Percentiles rank a stretch among this genome's conserved stretches.
Evolutionary conservation across 2,888 invertebrate species (phyloP).

Genomic region (Cartodere bifasciata): DNA sequence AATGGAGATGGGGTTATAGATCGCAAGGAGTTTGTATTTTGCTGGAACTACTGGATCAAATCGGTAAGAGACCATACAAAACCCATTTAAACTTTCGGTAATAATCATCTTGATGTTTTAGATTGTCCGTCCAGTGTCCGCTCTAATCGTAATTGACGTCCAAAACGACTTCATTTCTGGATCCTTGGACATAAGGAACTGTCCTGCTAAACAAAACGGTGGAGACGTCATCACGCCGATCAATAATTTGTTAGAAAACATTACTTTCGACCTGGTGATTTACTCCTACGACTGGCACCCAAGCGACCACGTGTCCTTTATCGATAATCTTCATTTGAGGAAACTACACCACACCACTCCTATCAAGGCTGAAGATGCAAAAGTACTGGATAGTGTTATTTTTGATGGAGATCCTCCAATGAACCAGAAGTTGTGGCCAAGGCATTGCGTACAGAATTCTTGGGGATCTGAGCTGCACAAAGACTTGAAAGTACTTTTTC

Average conservation of each 20-base stretch:
- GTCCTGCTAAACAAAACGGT: conserved; percentile 81
- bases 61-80: too few relatives aligned
- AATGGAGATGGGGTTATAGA: conserved; percentile 65
- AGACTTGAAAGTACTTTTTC: conserved; percentile 55
- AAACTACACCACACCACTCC: conserved; percentile 58
- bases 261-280: conserved; percentile 74
- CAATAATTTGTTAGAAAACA: conserved; percentile 65
- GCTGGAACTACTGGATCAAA: conserved; percentile 85
- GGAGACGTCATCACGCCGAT: conserved; percentile 82
- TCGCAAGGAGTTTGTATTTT: conserved; percentile 66
- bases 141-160: conserved; percentile 85
- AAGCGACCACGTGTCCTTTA: conserved; percentile 85
- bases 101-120: too few relatives aligned
- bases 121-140: conserved; percentile 69
- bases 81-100: too few relatives aligned
- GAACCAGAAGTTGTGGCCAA: conserved; percentile 85
- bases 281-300: conserved; percentile 98
- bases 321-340: conserved; percentile 72
- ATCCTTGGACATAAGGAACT: conserved; percentile 79
- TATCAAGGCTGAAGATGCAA: conserved; percentile 58
- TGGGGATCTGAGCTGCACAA: conserved; percentile 89
- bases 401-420: conserved; percentile 75
- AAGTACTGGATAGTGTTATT: conserved; percentile 77
- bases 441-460: conserved; percentile 87
- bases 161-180: conserved; percentile 97